Conservation (phyloP, 2,797 vertebrate species). For the Brachyrhaphis roseni region DNA sequence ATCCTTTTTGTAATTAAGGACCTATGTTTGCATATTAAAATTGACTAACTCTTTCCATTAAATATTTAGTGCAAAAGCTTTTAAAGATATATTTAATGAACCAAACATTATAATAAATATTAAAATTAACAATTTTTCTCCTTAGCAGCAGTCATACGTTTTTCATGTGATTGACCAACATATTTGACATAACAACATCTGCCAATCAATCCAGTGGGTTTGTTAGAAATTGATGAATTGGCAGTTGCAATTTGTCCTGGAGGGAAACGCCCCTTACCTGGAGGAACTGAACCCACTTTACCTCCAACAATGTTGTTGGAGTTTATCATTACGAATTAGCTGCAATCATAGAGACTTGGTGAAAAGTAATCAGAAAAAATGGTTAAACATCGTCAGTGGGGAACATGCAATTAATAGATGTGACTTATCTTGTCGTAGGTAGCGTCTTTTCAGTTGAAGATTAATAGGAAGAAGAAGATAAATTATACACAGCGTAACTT, state of each 20-base stretch:
- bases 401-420: too few relatives aligned
- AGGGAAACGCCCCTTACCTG: too few relatives aligned
- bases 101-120: not conserved
- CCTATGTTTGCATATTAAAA: not conserved
- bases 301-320: too few relatives aligned
- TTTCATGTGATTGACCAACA: not conserved
- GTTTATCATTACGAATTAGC: too few relatives aligned
- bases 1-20: not conserved
- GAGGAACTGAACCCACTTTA: too few relatives aligned
- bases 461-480: not conserved
- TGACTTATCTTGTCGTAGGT: too few relatives aligned
- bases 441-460: not conserved
- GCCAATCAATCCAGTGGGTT: too few relatives aligned
- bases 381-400: too few relatives aligned
- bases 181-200: not conserved
- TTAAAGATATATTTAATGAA: not conserved
- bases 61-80: not conserved
- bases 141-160: not conserved
- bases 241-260: too few relatives aligned
- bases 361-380: too few relatives aligned
- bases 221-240: too few relatives aligned
- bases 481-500: not conserved
- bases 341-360: too few relatives aligned
- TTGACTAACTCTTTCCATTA: not conserved
- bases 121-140: not conserved